phyloP scores from a whole-genome alignment of 2,113 vertebrate genomes.

The Muntiacus reevesi region DNA sequence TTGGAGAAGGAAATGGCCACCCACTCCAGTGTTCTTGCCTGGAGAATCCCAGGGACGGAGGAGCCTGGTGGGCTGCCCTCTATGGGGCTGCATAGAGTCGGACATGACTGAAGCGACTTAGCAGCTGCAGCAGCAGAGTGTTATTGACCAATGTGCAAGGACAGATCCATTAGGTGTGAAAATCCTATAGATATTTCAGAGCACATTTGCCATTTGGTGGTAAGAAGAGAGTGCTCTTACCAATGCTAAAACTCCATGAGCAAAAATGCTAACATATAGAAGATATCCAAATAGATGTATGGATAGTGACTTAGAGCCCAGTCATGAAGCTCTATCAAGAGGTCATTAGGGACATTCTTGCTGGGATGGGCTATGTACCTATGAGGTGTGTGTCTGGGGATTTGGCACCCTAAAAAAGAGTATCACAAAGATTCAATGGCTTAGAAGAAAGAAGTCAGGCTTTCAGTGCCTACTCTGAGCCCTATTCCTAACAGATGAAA shows the following conservation, averaged over 20 bases:
- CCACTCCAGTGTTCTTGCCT: too few relatives aligned
- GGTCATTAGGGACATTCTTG: not conserved
- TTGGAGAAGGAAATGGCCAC: too few relatives aligned
- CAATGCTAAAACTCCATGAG: not conserved
- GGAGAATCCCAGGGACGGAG: too few relatives aligned
- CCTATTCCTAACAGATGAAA: not conserved
- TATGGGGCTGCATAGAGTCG: too few relatives aligned
- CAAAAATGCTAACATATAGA: not conserved
- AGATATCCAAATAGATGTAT: accelerated
- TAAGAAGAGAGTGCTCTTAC: not conserved
- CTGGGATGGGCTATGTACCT: not conserved
- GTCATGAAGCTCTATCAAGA: not conserved
- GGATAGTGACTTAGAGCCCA: not conserved
- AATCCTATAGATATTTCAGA: not conserved
- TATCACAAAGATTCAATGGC: not conserved
- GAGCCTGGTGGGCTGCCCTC: too few relatives aligned
- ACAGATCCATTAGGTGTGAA: constrained; percentile 1
- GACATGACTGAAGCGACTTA: too few relatives aligned
- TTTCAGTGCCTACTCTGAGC: not conserved
- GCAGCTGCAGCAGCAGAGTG: not conserved
- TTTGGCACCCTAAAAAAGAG: not conserved
- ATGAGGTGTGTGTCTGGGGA: not conserved
- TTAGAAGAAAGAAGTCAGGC: not conserved
- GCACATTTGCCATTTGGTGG: not conserved
- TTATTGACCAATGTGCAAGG: not conserved